These are phyloP conservation scores for Hiodon tergisus DNA, from an alignment of 2,113 vertebrate genomes.

Conservation along the genomic window DNA sequence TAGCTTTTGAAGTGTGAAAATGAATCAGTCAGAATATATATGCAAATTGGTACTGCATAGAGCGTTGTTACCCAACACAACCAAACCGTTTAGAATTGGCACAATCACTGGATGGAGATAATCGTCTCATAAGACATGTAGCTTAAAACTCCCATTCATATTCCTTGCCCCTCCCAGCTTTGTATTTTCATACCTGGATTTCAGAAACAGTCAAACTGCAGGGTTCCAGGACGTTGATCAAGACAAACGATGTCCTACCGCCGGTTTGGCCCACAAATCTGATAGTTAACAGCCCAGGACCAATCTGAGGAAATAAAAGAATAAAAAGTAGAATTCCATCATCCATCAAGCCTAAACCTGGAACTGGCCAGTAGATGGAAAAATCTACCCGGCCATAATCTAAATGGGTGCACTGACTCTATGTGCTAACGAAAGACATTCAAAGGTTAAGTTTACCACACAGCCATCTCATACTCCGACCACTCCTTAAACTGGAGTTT, in stretches of 20 bases:
- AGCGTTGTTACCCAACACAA: too few species aligned
- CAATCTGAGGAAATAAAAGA: constrained; percentile 39
- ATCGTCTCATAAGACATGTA: too few species aligned
- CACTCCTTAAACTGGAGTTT: background rate
- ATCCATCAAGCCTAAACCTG: background rate
- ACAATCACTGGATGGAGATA: too few species aligned
- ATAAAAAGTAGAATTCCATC: constrained; percentile 1
- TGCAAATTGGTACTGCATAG: too few species aligned
- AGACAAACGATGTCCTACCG: background rate
- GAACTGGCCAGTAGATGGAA: background rate
- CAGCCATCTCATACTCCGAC: background rate
- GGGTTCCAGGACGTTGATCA: constrained; percentile 24
- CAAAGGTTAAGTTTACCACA: background rate
- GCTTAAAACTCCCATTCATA: background rate
- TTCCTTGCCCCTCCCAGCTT: background rate
- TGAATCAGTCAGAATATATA: too few species aligned
- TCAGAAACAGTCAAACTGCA: constrained; percentile 22
- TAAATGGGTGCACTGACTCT: background rate
- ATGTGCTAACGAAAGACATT: background rate
- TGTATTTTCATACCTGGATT: constrained; percentile 41
- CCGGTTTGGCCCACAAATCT: constrained; percentile 18
- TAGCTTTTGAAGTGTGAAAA: background rate
- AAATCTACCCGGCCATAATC: constrained; percentile 2
- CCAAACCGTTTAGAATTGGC: too few species aligned
- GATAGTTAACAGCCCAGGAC: constrained; percentile 21